These are phyloP conservation scores for Xestoiulus laeticollis DNA, from an alignment of 2,888 invertebrate species.

Conservation along the genomic window DNA sequence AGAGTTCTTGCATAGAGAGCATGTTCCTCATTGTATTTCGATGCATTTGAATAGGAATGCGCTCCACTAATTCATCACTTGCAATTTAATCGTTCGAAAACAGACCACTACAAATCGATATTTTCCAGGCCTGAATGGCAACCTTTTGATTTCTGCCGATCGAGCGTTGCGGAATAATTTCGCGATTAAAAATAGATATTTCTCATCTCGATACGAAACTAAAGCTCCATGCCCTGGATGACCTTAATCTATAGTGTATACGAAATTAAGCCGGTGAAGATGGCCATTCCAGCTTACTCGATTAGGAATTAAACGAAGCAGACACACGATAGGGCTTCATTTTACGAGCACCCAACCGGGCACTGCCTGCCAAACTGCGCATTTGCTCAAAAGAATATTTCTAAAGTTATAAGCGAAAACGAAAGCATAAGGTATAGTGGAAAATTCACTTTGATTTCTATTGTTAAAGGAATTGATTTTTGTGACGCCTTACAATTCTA, in stretches of 20 bases:
- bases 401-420: too few species aligned
- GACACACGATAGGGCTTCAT: not conserved
- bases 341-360: not conserved
- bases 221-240: not conserved
- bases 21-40: too few species aligned
- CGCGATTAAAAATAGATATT: slow-evolving; percentile 35
- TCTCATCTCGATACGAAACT: not conserved
- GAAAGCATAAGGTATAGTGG: too few species aligned
- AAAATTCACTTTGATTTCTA: too few species aligned
- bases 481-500: too few species aligned
- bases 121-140: not conserved
- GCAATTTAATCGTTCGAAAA: slow-evolving; percentile 24
- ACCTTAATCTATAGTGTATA: not conserved
- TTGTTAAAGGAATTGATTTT: too few species aligned
- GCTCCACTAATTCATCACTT: not conserved
- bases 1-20: too few species aligned
- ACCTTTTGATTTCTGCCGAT: slow-evolving; percentile 33
- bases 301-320: not conserved
- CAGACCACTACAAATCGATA: slow-evolving; percentile 32
- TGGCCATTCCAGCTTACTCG: not conserved
- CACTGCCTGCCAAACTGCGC: not conserved
- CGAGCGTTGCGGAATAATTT: not conserved
- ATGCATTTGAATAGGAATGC: not conserved
- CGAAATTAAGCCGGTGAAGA: not conserved
- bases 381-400: too few species aligned